A percentile compares a stretch with the other conserved stretches of the same genome.
Evolutionary conservation across 2,797 vertebrate species (phyloP).

Genomic region (Iguana delicatissima): DNA sequence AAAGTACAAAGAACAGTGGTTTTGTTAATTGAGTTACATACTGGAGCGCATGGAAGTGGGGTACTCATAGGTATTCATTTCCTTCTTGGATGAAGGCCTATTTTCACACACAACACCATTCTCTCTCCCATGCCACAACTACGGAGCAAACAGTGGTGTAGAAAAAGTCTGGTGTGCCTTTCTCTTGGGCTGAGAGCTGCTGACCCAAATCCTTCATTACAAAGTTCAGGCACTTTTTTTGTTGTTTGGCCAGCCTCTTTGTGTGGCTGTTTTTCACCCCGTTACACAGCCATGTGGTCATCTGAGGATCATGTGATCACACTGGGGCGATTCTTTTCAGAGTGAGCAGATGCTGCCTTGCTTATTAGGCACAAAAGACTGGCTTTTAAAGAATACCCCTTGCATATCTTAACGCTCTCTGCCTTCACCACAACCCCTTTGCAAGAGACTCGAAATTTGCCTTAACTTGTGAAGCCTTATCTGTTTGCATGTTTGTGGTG

Average conservation of each 20-base stretch:
- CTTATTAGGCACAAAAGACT: constrained; percentile 21
- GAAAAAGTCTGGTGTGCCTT: constrained; percentile 25
- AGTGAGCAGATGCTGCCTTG: constrained; percentile 39
- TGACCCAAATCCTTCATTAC: constrained; percentile 32
- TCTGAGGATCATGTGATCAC: constrained; percentile 62
- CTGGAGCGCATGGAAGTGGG: not conserved
- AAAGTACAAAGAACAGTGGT: not conserved
- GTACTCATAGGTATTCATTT: not conserved
- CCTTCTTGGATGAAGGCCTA: not conserved
- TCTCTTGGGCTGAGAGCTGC: constrained; percentile 29
- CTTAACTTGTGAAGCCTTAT: not conserved
- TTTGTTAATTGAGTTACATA: not conserved
- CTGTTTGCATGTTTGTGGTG: not conserved
- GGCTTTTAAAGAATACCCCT: not conserved
- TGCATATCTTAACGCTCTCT: not conserved
- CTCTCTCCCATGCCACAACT: no score
- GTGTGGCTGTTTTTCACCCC: constrained; percentile 40
- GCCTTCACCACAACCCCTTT: not conserved
- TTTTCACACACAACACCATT: not conserved
- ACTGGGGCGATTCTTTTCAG: constrained; percentile 69
- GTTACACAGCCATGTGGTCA: constrained; percentile 40
- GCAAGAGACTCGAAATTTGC: not conserved
- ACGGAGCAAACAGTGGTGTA: constrained; percentile 6
- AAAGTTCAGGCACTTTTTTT: constrained; percentile 38
- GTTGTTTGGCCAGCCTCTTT: constrained; percentile 36